phyloP scores from a whole-genome alignment of 2,113 vertebrate genomes.

The Epinephelus lanceolatus region DNA sequence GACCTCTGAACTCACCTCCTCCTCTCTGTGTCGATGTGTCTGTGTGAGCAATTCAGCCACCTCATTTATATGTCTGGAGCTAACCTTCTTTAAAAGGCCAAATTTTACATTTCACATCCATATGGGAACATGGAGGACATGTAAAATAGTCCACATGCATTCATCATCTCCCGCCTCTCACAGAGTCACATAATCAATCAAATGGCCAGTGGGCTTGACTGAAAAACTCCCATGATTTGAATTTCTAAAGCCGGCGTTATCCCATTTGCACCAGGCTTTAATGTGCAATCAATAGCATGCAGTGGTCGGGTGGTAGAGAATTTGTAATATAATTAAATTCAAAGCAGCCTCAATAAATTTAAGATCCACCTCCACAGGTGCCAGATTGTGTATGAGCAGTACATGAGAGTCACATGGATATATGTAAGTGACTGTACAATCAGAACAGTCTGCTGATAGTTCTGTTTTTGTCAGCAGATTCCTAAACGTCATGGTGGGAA shows the following conservation, averaged over 20 bases:
- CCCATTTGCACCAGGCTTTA: conserved; percentile 1
- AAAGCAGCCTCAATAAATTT: conserved; percentile 15
- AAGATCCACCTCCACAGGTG: neutral
- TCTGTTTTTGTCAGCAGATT: neutral
- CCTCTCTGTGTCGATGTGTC: neutral
- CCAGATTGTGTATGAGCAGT: neutral
- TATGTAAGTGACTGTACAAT: neutral
- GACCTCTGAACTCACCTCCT: conserved; percentile 19
- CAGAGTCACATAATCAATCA: conserved; percentile 58
- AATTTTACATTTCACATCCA: conserved; percentile 43
- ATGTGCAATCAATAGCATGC: conserved; percentile 26
- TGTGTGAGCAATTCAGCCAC: conserved; percentile 1
- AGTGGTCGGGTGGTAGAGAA: neutral
- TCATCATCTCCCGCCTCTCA: conserved; percentile 22
- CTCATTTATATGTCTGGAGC: conserved; percentile 21
- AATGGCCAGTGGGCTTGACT: conserved; percentile 5
- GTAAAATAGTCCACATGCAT: conserved; percentile 29
- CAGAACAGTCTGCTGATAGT: neutral
- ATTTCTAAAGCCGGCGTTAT: conserved; percentile 4
- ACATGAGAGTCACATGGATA: neutral
- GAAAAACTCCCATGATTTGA: conserved; percentile 21
- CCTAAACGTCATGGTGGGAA: too few relatives aligned
- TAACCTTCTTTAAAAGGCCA: conserved; percentile 53
- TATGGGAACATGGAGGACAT: conserved; percentile 16
- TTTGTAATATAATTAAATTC: conserved; percentile 27